A percentile compares a stretch with the other conserved stretches of the same genome.
Conservation (phyloP, 2,113 vertebrate genomes). For the Antechinus stuartii region DNA sequence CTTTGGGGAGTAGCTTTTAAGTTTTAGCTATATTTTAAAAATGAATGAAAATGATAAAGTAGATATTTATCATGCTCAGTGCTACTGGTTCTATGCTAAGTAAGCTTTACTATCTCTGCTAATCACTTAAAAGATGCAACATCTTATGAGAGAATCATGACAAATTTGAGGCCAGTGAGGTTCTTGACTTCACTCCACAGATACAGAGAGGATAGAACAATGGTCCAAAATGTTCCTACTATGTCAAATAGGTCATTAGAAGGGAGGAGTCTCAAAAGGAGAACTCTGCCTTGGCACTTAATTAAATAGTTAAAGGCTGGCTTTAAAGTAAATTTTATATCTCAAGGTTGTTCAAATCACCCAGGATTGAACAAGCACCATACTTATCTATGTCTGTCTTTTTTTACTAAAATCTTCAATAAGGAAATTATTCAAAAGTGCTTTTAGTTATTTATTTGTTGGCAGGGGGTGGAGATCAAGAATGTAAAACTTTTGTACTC, state of each 20-base stretch:
- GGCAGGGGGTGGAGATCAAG: not conserved
- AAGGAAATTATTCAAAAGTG: not conserved
- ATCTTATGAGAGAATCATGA: not conserved
- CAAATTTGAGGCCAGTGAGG: not conserved
- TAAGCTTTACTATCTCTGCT: not conserved
- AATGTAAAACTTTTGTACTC: not conserved
- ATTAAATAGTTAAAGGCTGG: not conserved
- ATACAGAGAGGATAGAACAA: not conserved
- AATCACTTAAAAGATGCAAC: not conserved
- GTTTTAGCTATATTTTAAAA: not conserved
- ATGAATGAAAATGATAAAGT: not conserved
- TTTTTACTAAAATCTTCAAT: not conserved
- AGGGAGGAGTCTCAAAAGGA: not conserved
- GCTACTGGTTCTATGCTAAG: not conserved
- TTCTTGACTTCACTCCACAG: not conserved
- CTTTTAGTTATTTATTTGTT: not conserved
- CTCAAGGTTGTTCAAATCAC: not conserved
- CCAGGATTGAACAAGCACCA: not conserved
- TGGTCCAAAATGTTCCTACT: not conserved
- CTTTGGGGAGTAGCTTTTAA: not conserved
- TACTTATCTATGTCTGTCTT: not conserved
- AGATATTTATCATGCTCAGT: not conserved
- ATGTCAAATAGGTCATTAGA: not conserved
- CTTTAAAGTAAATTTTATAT: not conserved
- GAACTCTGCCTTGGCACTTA: not conserved